A percentile compares a stretch with the other conserved stretches of the same genome.
These are phyloP conservation scores for Pteropus rufus DNA, from an alignment of 2,797 vertebrate genomes.

Conservation along the genomic window DNA sequence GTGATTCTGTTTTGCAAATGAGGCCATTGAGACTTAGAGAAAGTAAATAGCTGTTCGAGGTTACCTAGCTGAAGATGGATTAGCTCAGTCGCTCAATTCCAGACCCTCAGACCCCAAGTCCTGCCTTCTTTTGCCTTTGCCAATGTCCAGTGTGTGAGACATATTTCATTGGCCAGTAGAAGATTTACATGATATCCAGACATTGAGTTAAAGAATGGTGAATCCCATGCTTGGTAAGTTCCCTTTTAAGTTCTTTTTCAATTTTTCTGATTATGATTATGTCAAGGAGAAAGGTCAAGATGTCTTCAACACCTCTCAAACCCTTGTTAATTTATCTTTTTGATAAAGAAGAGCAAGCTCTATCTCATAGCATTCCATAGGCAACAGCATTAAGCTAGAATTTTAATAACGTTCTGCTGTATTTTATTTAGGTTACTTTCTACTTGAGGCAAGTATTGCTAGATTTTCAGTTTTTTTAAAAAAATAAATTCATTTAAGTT, in stretches of 20 bases:
- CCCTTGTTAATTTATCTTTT: background rate
- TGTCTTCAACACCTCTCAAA: background rate
- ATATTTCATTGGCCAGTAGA: background rate
- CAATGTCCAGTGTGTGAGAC: fast-evolving
- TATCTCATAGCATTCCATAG: background rate
- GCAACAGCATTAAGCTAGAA: background rate
- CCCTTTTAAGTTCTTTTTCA: background rate
- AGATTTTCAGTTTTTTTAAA: background rate
- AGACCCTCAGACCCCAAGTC: background rate
- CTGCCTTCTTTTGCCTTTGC: background rate
- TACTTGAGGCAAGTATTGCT: background rate
- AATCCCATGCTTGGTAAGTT: background rate
- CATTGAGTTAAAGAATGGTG: background rate
- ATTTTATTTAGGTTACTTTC: background rate
- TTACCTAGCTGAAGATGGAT: background rate
- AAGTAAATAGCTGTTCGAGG: background rate
- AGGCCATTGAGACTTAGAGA: background rate
- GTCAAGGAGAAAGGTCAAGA: background rate
- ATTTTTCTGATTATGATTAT: background rate
- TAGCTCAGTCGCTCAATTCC: background rate
- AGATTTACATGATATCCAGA: background rate
- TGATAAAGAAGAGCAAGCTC: background rate
- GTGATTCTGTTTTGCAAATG: background rate
- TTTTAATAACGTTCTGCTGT: background rate
- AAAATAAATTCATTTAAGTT: background rate